Evolutionary conservation across 2,888 invertebrate species (phyloP).

Genomic region (Lathronympha strigana): DNA sequence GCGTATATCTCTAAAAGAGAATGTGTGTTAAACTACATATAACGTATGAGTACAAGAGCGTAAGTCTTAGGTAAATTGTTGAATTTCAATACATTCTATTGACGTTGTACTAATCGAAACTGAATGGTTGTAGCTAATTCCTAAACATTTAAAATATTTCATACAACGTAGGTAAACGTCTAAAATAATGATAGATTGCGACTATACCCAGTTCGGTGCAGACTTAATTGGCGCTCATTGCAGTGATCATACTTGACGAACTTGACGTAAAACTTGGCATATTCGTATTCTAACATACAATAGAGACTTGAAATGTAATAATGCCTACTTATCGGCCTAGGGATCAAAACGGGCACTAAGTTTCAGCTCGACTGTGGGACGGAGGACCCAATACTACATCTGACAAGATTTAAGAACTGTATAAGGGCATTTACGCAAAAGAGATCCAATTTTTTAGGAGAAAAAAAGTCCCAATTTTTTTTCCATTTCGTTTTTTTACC

Average conservation of each 20-base stretch:
- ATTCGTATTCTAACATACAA: too few species aligned
- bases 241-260: too few species aligned
- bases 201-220: too few species aligned
- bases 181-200: too few species aligned
- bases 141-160: too few species aligned
- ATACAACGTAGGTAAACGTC: too few species aligned
- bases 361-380: conserved; percentile 11
- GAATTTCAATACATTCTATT: conserved; percentile 23
- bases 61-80: conserved; percentile 18
- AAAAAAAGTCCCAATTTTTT: too few species aligned
- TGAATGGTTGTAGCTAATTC: not conserved
- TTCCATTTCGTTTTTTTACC: too few species aligned
- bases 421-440: too few species aligned
- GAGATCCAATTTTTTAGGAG: too few species aligned
- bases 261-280: too few species aligned
- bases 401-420: not conserved
- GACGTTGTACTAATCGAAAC: conserved; percentile 23
- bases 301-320: not conserved
- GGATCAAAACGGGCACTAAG: conserved; percentile 4
- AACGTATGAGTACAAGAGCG: not conserved
- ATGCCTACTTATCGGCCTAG: conserved; percentile 10
- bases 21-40: not conserved
- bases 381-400: conserved; percentile 5
- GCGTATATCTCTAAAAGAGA: conserved; percentile 5
- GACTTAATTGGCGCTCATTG: too few species aligned